phyloP scores from a whole-genome alignment of 2,888 invertebrate species.

The Lacanobia oleracea region DNA sequence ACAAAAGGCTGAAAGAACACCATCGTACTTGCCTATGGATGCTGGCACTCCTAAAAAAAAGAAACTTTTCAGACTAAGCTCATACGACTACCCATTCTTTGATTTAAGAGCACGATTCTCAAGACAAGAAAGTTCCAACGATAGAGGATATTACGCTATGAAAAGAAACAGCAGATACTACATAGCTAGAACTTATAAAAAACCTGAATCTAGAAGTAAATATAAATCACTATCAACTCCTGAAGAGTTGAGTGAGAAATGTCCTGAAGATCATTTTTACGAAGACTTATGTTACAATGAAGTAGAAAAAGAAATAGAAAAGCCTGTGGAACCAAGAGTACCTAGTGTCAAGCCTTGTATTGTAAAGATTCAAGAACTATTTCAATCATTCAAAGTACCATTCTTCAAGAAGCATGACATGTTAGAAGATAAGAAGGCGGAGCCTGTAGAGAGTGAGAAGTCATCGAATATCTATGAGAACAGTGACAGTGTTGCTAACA shows the following conservation, averaged over 20 bases:
- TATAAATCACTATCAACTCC: constrained; percentile 80
- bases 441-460: constrained; percentile 63
- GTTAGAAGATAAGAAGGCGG: constrained; percentile 61
- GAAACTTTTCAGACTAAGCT: constrained; percentile 82
- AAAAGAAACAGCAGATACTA: constrained; percentile 80
- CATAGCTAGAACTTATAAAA: constrained; percentile 76
- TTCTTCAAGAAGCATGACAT: constrained; percentile 81
- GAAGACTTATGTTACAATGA: constrained; percentile 86
- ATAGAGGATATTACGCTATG: constrained; percentile 85
- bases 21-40: constrained; percentile 87
- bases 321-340: constrained; percentile 51
- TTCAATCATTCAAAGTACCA: constrained; percentile 84
- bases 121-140: constrained; percentile 77
- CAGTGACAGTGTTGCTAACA: constrained; percentile 76
- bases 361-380: constrained; percentile 84
- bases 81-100: constrained; percentile 85
- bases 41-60: constrained; percentile 77
- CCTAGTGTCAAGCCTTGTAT: constrained; percentile 77
- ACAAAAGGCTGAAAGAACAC: constrained; percentile 74
- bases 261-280: constrained; percentile 85
- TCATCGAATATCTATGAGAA: constrained; percentile 80
- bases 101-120: constrained; percentile 79
- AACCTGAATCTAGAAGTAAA: constrained; percentile 78
- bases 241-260: constrained; percentile 77
- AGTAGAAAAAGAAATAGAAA: constrained; percentile 66